Percentiles rank a stretch among this genome's conserved stretches.
These are phyloP conservation scores for Melanophora roralis DNA, from an alignment of 2,888 invertebrate species.

Conservation along the genomic window DNA sequence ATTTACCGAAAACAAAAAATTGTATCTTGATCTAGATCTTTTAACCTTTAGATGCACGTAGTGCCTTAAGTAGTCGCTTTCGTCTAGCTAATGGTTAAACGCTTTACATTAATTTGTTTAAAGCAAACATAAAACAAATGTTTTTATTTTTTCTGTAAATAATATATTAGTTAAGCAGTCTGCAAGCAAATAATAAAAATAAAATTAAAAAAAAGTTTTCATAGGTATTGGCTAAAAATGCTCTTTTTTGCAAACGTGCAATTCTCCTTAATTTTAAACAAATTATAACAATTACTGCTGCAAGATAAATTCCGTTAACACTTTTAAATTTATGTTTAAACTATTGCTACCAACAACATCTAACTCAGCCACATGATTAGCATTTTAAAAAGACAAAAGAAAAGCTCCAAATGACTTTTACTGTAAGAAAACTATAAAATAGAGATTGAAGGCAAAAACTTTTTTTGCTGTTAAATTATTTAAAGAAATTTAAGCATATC, in stretches of 20 bases:
- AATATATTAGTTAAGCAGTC: neutral
- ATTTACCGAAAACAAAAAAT: too few species aligned
- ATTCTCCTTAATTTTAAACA: conserved; percentile 55
- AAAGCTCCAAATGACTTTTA: conserved; percentile 16
- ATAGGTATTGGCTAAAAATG: conserved; percentile 19
- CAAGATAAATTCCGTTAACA: neutral
- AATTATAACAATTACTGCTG: conserved; percentile 26
- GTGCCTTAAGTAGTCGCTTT: neutral
- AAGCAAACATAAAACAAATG: conserved; percentile 36
- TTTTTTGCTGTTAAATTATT: too few species aligned
- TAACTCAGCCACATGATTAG: conserved; percentile 22
- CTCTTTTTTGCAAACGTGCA: conserved; percentile 52
- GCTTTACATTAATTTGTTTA: conserved; percentile 25
- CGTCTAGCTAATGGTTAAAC: neutral
- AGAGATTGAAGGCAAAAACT: neutral
- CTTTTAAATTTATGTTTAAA: conserved; percentile 12
- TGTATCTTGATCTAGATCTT: too few species aligned
- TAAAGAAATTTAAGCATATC: too few species aligned
- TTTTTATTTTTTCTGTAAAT: neutral
- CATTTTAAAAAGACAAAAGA: conserved; percentile 43
- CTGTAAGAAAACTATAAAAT: neutral
- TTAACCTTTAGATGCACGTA: neutral
- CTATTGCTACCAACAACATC: neutral
- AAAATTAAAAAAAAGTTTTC: conserved; percentile 1
- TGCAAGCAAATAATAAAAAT: neutral